phyloP scores from a whole-genome alignment of 1,140 invertebrate species.

The Campodea augens region DNA sequence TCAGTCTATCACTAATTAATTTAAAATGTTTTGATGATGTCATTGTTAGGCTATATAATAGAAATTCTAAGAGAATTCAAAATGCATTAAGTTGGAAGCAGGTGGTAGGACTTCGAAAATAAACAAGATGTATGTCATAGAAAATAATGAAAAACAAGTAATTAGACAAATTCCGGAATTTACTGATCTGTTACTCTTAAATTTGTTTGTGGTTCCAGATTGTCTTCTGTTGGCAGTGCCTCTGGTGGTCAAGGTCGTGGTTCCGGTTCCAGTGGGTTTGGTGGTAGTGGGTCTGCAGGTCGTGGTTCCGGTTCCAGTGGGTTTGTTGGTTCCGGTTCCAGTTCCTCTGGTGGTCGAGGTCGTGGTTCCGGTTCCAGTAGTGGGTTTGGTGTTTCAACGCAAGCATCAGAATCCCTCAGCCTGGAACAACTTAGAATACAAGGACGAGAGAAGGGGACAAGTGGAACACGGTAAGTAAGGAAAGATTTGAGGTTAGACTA shows the following conservation, averaged over 20 bases:
- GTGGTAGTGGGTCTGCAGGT: neutral
- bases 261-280: neutral
- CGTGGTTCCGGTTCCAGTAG: neutral
- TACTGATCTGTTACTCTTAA: neutral
- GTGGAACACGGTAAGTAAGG: neutral
- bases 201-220: neutral
- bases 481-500: neutral
- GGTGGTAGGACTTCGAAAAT: no score
- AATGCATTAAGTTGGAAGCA: no score
- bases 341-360: neutral
- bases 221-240: neutral
- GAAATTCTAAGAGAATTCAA: no score
- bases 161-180: neutral
- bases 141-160: conserved; percentile 4
- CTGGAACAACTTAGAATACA: no score
- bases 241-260: neutral
- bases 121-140: no score
- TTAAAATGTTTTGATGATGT: no score
- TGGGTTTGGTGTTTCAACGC: no score
- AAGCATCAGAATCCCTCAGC: no score
- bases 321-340: neutral
- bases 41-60: no score
- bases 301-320: neutral
- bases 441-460: neutral
- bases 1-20: no score